These are phyloP conservation scores for Lepisosteus oculatus DNA, from an alignment of 2,113 vertebrate genomes.

Conservation along the genomic window DNA sequence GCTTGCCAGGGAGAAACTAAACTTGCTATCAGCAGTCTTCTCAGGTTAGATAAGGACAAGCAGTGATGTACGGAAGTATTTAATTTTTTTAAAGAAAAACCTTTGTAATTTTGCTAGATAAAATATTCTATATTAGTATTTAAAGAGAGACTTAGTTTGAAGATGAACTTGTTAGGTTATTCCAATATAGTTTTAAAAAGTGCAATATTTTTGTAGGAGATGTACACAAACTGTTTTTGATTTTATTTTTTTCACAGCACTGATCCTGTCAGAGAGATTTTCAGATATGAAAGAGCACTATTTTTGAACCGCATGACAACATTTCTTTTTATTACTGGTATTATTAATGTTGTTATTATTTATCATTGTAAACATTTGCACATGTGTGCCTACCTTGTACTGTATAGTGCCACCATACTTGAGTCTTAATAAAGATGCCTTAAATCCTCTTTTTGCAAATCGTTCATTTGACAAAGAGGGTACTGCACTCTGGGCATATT, in stretches of 20 bases:
- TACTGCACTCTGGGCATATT: no score
- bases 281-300: slow-evolving; percentile 56
- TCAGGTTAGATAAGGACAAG: slow-evolving; percentile 47
- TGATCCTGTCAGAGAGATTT: slow-evolving; percentile 46
- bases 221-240: slow-evolving; percentile 46
- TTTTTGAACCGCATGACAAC: slow-evolving; percentile 57
- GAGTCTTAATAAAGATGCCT: slow-evolving; percentile 82
- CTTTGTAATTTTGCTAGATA: slow-evolving; percentile 29
- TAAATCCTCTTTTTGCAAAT: slow-evolving; percentile 21
- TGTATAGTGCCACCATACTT: slow-evolving; percentile 76
- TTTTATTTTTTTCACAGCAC: slow-evolving; percentile 59
- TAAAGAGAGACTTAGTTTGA: slow-evolving; percentile 34
- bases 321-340: slow-evolving; percentile 45
- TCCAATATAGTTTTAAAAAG: slow-evolving; percentile 54
- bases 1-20: not conserved
- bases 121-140: slow-evolving; percentile 45
- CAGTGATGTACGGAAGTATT: slow-evolving; percentile 46
- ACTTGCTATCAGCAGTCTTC: slow-evolving; percentile 27
- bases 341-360: slow-evolving; percentile 12
- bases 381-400: slow-evolving; percentile 67
- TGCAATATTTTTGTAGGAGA: slow-evolving; percentile 74
- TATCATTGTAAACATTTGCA: slow-evolving; percentile 67
- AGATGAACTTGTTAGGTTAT: slow-evolving; percentile 39
- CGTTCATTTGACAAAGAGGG: not conserved
- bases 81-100: slow-evolving; percentile 29